phyloP scores from a whole-genome alignment of 2,797 vertebrate genomes.

The Pangasius sanitwongsei region DNA sequence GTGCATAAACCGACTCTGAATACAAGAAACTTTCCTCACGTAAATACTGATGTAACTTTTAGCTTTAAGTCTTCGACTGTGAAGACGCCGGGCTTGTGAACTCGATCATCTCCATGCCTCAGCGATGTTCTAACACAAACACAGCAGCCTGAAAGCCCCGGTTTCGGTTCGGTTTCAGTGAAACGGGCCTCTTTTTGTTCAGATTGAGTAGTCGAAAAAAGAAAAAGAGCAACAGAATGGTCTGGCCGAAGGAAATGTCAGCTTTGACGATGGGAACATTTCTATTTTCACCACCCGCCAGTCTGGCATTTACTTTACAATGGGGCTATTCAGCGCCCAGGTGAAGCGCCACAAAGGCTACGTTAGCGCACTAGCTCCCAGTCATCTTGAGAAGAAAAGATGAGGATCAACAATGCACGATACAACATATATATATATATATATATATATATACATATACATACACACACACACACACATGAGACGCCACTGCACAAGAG shows the following conservation, averaged over 20 bases:
- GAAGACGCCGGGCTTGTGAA: background rate
- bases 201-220: constrained; percentile 27
- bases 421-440: background rate
- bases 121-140: background rate
- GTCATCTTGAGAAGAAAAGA: constrained; percentile 61
- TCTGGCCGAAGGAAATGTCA: constrained; percentile 76
- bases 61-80: background rate
- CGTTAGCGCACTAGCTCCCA: constrained; percentile 53
- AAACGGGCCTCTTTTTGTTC: background rate
- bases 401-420: constrained; percentile 18
- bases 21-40: background rate
- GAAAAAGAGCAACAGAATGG: constrained; percentile 60
- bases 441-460: constrained; percentile 59
- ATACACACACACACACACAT: constrained; percentile 64
- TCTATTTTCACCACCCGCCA: constrained; percentile 68
- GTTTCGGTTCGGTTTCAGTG: background rate
- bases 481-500: background rate
- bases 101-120: background rate
- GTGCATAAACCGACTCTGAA: background rate
- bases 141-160: background rate
- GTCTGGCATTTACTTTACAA: constrained; percentile 80
- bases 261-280: constrained; percentile 74
- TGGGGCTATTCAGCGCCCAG: constrained; percentile 71
- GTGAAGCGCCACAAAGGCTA: constrained; percentile 74
- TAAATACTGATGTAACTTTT: background rate